A percentile compares a stretch with the other conserved stretches of the same genome.
Evolutionary conservation across 2,888 invertebrate genomes (phyloP).

Genomic region (Athalia cordata): DNA sequence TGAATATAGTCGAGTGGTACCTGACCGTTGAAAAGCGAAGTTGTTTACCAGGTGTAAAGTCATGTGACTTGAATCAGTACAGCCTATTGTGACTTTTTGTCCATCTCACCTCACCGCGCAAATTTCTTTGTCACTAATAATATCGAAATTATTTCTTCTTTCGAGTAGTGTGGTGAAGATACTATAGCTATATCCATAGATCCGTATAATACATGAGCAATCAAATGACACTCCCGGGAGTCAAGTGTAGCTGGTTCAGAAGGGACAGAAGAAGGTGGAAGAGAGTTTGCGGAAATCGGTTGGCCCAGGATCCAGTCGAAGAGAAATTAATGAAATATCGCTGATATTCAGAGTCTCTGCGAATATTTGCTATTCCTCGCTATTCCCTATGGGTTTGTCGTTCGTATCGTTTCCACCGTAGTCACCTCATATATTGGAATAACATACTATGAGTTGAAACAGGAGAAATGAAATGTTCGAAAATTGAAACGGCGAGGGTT

Average conservation of each 20-base stretch:
- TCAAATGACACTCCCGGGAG: constrained; percentile 39
- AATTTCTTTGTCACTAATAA: constrained; percentile 39
- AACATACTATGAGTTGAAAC: too few species aligned
- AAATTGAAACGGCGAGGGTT: too few species aligned
- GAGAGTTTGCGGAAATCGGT: constrained; percentile 17
- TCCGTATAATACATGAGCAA: constrained; percentile 6
- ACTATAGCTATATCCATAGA: neutral
- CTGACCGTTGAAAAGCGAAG: constrained; percentile 16
- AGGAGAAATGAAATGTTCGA: too few species aligned
- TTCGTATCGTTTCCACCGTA: too few species aligned
- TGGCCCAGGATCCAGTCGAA: constrained; percentile 30
- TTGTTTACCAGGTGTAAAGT: neutral
- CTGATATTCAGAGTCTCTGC: constrained; percentile 32
- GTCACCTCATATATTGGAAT: too few species aligned
- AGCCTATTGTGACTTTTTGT: too few species aligned
- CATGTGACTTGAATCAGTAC: constrained; percentile 20
- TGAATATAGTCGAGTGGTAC: constrained; percentile 26
- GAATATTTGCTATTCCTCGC: constrained; percentile 32
- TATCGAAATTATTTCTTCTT: constrained; percentile 44
- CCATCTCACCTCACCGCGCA: neutral
- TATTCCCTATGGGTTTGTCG: neutral
- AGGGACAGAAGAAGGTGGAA: constrained; percentile 10
- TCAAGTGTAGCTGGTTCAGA: constrained; percentile 32
- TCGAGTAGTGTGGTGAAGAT: neutral
- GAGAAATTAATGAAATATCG: constrained; percentile 43